phyloP scores from a whole-genome alignment of 2,113 vertebrate genomes.

The Turdus rufiventris region DNA sequence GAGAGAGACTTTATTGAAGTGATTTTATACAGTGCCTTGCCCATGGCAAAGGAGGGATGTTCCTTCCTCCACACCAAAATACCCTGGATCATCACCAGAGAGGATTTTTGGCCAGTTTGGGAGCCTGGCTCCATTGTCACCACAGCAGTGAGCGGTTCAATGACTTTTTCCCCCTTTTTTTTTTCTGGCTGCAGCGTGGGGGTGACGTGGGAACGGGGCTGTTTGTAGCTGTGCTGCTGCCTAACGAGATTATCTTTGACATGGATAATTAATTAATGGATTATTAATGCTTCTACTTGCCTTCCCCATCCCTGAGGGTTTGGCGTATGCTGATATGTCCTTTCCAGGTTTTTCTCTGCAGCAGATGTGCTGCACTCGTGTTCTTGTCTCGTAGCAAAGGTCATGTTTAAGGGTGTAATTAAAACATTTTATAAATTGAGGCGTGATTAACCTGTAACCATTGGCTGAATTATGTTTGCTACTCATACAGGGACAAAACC shows the following conservation, averaged over 20 bases:
- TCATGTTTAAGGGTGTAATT: neutral
- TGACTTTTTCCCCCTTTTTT: fast-evolving
- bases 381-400: neutral
- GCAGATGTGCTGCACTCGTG: fast-evolving
- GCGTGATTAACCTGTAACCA: neutral
- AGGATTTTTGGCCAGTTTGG: neutral
- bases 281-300: neutral
- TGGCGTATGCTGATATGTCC: fast-evolving
- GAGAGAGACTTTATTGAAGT: fast-evolving
- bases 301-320: neutral
- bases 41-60: neutral
- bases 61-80: neutral
- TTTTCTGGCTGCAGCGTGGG: neutral
- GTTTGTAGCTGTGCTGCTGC: neutral
- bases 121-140: neutral
- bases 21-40: neutral
- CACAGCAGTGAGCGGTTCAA: neutral
- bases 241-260: neutral
- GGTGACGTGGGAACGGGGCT: neutral
- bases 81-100: neutral
- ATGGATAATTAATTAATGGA: neutral
- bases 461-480: neutral
- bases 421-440: neutral
- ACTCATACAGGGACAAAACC: neutral
- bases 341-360: neutral